Conservation (phyloP, 2,888 invertebrate species). For the Aphrophora alni region DNA sequence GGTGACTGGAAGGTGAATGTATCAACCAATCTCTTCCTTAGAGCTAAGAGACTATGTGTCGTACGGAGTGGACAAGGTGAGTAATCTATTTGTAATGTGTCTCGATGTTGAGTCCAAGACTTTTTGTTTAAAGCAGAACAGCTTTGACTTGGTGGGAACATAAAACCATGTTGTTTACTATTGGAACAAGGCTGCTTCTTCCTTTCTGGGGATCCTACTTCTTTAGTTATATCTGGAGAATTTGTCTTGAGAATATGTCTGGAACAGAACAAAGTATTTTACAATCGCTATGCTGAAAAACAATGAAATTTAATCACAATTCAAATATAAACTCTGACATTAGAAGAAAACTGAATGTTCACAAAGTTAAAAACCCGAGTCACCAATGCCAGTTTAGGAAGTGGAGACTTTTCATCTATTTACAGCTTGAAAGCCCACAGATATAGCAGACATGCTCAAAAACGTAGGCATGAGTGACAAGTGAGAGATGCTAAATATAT, state of each 20-base stretch:
- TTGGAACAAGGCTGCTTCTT: conserved; percentile 46
- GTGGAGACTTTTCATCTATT: no score
- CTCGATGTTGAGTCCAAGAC: conserved; percentile 63
- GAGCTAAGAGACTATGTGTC: conserved; percentile 60
- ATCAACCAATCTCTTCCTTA: conserved; percentile 60
- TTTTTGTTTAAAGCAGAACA: conserved; percentile 54
- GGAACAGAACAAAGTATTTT: background rate
- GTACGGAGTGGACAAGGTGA: conserved; percentile 57
- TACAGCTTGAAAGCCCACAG: no score
- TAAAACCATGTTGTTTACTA: conserved; percentile 25
- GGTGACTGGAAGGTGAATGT: conserved; percentile 56
- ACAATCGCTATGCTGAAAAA: background rate
- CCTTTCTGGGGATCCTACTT: conserved; percentile 26
- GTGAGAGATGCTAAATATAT: no score
- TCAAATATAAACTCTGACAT: no score
- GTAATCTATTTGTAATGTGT: conserved; percentile 65
- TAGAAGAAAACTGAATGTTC: no score
- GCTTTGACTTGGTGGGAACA: conserved; percentile 30
- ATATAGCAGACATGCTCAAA: no score
- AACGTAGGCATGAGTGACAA: no score
- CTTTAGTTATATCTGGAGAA: background rate
- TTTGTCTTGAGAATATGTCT: background rate
- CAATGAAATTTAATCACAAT: background rate
- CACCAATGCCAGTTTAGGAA: no score
- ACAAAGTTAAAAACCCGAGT: no score